Evolutionary conservation across 2,113 vertebrate genomes (phyloP).

Genomic region (Lamprologus ornatipinnis): DNA sequence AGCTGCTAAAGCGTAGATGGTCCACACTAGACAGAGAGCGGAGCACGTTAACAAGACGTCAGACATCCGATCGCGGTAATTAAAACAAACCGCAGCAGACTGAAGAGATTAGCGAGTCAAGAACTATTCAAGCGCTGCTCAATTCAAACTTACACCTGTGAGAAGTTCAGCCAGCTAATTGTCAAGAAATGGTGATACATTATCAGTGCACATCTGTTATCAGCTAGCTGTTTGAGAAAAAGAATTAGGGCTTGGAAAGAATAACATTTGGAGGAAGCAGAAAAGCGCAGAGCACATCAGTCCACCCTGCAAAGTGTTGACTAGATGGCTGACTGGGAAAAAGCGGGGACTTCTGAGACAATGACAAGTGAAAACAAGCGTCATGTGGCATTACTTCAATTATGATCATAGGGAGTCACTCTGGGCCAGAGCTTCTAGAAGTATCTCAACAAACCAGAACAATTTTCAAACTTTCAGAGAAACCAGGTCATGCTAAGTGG

Average conservation of each 20-base stretch:
- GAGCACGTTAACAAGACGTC: background rate
- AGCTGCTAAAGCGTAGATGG: slow-evolving; percentile 86
- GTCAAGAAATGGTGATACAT: slow-evolving; percentile 19
- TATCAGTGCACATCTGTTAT: slow-evolving; percentile 35
- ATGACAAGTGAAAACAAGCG: background rate
- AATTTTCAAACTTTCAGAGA: background rate
- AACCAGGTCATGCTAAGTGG: slow-evolving; percentile 22
- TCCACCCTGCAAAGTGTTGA: background rate
- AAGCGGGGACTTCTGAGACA: slow-evolving; percentile 11
- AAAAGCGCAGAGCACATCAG: background rate
- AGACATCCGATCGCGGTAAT: background rate
- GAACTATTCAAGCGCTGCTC: background rate
- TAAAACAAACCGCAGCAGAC: slow-evolving; percentile 7
- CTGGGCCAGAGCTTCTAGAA: background rate
- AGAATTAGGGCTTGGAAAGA: background rate
- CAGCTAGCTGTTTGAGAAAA: background rate
- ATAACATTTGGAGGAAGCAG: background rate
- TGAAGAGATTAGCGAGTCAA: slow-evolving; percentile 3
- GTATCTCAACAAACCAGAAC: background rate
- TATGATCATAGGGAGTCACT: background rate
- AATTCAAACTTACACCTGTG: slow-evolving; percentile 18
- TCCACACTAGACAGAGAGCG: slow-evolving; percentile 79
- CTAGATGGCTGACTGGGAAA: slow-evolving; percentile 12
- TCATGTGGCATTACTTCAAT: background rate
- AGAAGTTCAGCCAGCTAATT: slow-evolving; percentile 1